Conservation (phyloP, 2,888 invertebrate species). For the Mimas tiliae region DNA sequence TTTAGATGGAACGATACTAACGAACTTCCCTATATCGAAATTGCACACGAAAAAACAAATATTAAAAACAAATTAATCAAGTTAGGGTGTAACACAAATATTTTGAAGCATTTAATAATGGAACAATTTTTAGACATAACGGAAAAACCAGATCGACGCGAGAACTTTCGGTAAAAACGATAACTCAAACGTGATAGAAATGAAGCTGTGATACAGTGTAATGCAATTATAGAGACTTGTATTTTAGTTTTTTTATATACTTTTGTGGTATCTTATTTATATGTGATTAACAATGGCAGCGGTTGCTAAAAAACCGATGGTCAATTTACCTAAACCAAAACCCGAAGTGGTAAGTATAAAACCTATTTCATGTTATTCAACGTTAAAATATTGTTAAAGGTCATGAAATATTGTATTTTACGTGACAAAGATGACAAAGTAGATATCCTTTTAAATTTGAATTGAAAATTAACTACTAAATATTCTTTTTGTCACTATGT, state of each 20-base stretch:
- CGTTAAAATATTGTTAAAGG: constrained; percentile 40
- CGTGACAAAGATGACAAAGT: not conserved
- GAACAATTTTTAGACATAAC: constrained; percentile 29
- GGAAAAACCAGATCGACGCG: constrained; percentile 13
- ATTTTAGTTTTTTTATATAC: constrained; percentile 41
- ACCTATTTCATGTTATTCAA: constrained; percentile 26
- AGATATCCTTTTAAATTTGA: no score
- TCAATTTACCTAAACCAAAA: constrained; percentile 48
- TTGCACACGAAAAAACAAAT: constrained; percentile 44
- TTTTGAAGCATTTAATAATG: constrained; percentile 61
- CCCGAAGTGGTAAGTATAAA: constrained; percentile 68
- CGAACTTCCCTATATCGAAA: constrained; percentile 72
- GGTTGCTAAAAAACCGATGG: constrained; percentile 67
- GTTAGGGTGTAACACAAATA: constrained; percentile 53
- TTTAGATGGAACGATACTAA: constrained; percentile 79
- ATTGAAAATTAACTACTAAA: no score
- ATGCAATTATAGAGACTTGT: constrained; percentile 45
- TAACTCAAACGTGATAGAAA: constrained; percentile 23
- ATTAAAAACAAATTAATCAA: constrained; percentile 38
- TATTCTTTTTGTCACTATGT: no score
- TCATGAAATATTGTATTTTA: constrained; percentile 38
- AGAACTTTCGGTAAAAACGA: constrained; percentile 15
- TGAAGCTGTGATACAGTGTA: constrained; percentile 38
- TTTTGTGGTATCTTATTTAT: constrained; percentile 74
- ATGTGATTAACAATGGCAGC: constrained; percentile 71